Evolutionary conservation across 2,797 vertebrate genomes (phyloP), one percentile per base, ranked within the genome.

Genomic region (Gambelia wislizenii): DNA sequence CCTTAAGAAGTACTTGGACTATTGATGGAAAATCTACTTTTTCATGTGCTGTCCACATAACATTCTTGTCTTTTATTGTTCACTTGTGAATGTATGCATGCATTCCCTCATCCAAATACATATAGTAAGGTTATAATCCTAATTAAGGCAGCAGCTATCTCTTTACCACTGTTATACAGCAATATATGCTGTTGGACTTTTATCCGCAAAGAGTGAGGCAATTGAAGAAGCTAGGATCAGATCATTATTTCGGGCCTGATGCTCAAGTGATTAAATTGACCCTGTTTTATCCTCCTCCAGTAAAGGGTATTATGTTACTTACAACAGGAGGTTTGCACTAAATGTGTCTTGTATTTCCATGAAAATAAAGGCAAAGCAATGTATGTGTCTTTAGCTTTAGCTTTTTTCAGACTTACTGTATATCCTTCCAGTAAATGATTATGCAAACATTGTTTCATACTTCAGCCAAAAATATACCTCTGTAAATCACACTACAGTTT

Each of bases 391-490:
- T n/a, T n/a, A n/a, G n/a, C n/a, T 75, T 59, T 22, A 59, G 9
- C 18, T 59, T 82, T 67, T 77, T 25, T 67, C 47, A 22, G 12
- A 10, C 79, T 91, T 94, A 94, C 93, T 69, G 39, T 80, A 74
- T 83, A 89, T 61, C 81, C 36, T 89, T 94, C 52, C 36, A 92
- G 70, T 75, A 70, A 92, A 90, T 87, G 75, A 88, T 88, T 94
- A 91, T 95, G 90, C 92, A 96, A 95, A 95, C 87, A n/a, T 33
- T 90, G 67, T 92, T 96, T 96, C 94, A 92, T 83, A 54, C 93
- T 90, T 91, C 83, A 93, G 87, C 94, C 91, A 95, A 84, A 95
- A 96, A 94, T 94, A 94, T 0, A 77, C 89, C 85, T 86, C 13
- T 89, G 54, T 94, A 92, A 92, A 91, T 93, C 80, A 85, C 89